Conservation (phyloP, 2,888 invertebrate species). For the Nasonovia ribisnigri region DNA sequence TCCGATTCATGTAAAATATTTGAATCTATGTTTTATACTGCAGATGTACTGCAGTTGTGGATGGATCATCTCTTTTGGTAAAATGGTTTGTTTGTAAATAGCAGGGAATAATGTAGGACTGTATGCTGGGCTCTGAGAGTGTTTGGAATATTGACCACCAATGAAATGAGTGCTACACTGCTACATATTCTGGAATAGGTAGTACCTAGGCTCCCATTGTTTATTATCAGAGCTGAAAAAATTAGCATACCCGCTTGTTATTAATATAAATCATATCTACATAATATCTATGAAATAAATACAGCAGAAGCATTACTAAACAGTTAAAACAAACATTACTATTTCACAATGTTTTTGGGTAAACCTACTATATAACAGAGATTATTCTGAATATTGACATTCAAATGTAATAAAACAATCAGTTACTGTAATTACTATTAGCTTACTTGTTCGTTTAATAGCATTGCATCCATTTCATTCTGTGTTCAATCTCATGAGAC, state of each 20-base stretch:
- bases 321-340: not conserved
- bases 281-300: not conserved
- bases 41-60: not conserved
- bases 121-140: constrained; percentile 1
- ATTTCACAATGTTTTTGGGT: not conserved
- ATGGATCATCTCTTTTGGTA: not conserved
- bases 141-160: constrained; percentile 12
- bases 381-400: no score
- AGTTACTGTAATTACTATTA: no score
- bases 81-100: not conserved
- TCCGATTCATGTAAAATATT: not conserved
- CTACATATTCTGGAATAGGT: constrained; percentile 4
- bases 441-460: not conserved
- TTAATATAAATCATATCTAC: not conserved
- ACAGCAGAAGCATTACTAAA: not conserved
- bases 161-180: not conserved
- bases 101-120: constrained; percentile 1
- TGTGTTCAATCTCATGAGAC: not conserved
- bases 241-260: not conserved
- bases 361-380: no score
- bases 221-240: not conserved
- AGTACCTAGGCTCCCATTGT: constrained; percentile 25
- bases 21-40: not conserved
- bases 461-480: not conserved
- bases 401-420: no score